A percentile compares a stretch with the other conserved stretches of the same genome.
These are phyloP conservation scores for Augochlorella aurata DNA, from an alignment of 2,888 invertebrate species.

Conservation along the genomic window DNA sequence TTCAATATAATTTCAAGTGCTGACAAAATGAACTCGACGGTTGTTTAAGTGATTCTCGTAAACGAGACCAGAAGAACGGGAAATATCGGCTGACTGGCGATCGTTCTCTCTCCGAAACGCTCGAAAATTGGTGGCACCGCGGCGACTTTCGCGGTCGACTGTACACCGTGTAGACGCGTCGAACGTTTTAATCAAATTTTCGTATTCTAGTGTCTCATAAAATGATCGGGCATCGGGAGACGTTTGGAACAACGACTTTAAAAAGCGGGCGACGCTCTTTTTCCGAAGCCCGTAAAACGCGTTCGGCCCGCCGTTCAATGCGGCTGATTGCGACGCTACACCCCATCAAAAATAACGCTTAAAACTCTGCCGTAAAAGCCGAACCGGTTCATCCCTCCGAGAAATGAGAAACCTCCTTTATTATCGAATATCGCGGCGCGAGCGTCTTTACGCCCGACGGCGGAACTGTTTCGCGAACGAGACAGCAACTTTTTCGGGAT, in stretches of 20 bases:
- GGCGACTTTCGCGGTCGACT: neutral
- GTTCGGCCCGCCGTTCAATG: slow-evolving; percentile 27
- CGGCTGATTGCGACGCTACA: slow-evolving; percentile 35
- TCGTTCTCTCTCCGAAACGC: neutral
- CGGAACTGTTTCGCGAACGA: neutral
- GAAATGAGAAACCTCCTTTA: slow-evolving; percentile 33
- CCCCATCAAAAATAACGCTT: slow-evolving; percentile 39
- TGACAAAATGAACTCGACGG: no score
- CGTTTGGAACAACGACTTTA: neutral
- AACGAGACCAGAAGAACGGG: no score
- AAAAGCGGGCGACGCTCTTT: slow-evolving; percentile 15
- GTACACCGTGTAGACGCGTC: neutral
- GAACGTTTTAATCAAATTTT: slow-evolving; percentile 19
- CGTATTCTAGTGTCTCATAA: slow-evolving; percentile 1
- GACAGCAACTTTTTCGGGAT: neutral
- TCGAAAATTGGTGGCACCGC: neutral
- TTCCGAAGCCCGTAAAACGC: slow-evolving; percentile 30
- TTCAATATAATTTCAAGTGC: no score
- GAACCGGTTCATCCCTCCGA: neutral
- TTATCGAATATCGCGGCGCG: slow-evolving; percentile 23
- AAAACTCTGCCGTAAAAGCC: slow-evolving; percentile 22
- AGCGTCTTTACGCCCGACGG: neutral
- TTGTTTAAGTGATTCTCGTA: no score
- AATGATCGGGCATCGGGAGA: neutral
- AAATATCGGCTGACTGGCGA: neutral